Evolutionary conservation across 2,797 vertebrate genomes (phyloP), one percentile per base, ranked within the genome.

Genomic region (Poeciliopsis paucimaculata): DNA sequence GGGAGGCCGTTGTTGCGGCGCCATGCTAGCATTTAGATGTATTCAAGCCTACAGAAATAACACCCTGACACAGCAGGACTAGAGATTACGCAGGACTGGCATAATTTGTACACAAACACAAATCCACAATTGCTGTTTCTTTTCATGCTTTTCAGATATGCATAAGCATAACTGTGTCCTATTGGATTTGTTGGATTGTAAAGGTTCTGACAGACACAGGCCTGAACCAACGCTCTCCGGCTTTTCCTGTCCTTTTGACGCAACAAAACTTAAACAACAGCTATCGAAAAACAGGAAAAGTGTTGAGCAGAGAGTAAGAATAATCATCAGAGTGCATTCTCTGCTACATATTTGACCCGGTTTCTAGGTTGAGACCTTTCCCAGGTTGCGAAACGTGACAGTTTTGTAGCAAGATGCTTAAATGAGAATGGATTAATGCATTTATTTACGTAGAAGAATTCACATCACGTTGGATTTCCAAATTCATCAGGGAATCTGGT

Each of bases 21-120:
- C 10, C 66, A 43, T 70, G 41, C 20, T 13, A n/a, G 39, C 66
- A 26, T 70, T 70, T 11, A n/a, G 23, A 43, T 43, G 66, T 16
- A 43, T 43, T 43, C 66, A 43, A 26, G 66, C 66, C 39, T 43
- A 70, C 66, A 70, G 57, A 60, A 60, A 28, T 60, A 62, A 66
- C 18, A 41, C 18, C 20, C 64, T 39, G 36, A 39, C 36, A 66
- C 36, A 66, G 36, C 64, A 66, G 39, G 64, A 23, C 18, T 39
- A 26, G 4, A 36, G 9, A 66, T 20, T 39, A 39, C 1, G 3
- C 20, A 23, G 18, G 64, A 39, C 64, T 66, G 64, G 18, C 36
- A 66, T 66, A 66, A 23, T 66, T 26, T 66, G 23, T 28, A 66
- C 64, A 66, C 18, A 66, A 64, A 34, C 1, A 18, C 34, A 16